Conservation (phyloP, 2,797 vertebrate species). For the Neosilurus mollespiculum region DNA sequence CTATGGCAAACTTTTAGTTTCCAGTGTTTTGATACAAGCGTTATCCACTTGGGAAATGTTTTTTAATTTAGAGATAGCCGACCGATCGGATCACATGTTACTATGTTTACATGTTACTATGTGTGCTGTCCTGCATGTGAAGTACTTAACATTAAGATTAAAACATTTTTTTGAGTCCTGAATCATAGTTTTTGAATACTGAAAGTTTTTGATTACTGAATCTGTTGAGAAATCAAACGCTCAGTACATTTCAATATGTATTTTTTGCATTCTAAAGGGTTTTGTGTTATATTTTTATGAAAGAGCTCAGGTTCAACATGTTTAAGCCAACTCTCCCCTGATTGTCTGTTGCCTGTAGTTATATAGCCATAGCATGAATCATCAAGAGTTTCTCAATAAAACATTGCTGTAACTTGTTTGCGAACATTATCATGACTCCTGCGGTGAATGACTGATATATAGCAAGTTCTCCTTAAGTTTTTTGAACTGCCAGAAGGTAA, state of each 20-base stretch:
- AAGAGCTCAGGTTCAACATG: not conserved
- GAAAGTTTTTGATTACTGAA: no score
- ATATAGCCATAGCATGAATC: conserved; percentile 55
- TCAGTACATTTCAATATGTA: not conserved
- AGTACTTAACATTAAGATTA: not conserved
- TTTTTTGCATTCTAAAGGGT: not conserved
- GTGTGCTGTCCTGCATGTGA: not conserved
- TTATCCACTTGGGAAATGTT: no score
- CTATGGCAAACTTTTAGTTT: no score
- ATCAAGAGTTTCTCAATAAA: conserved; percentile 57
- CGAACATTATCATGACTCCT: conserved; percentile 50
- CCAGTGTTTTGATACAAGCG: no score
- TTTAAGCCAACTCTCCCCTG: not conserved
- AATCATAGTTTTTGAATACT: no score
- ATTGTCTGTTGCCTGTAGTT: conserved; percentile 1
- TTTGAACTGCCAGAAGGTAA: conserved; percentile 52
- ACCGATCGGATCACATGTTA: no score
- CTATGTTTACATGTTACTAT: not conserved
- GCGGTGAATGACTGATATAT: conserved; percentile 47
- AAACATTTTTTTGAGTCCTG: not conserved
- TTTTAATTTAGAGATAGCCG: no score
- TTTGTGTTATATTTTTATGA: not conserved
- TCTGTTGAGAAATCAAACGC: not conserved
- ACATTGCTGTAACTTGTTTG: conserved; percentile 61
- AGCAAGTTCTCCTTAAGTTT: conserved; percentile 2